phyloP scores from a whole-genome alignment of 2,797 vertebrate species.

The Micropoecilia bifurca region DNA sequence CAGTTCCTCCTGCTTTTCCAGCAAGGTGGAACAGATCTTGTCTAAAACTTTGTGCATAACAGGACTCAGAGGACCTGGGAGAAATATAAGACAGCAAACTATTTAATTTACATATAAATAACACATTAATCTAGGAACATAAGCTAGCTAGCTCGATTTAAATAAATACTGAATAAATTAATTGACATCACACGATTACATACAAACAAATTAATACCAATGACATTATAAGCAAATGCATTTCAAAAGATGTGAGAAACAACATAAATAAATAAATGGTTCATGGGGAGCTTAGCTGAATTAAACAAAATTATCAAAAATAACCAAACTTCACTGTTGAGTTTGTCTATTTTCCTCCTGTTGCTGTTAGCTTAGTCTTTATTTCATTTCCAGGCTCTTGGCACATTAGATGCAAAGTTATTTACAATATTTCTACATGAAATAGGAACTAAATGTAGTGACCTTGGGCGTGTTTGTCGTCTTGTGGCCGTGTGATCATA shows the following conservation, averaged over 20 bases:
- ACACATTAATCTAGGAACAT: background rate
- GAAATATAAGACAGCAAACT: background rate
- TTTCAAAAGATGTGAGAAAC: too few relatives aligned
- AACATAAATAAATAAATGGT: too few relatives aligned
- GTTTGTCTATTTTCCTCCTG: too few relatives aligned
- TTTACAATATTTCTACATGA: background rate
- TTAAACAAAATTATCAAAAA: too few relatives aligned
- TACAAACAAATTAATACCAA: too few relatives aligned
- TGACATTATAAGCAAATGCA: too few relatives aligned
- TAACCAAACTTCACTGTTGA: too few relatives aligned
- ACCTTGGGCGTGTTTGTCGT: slow-evolving; percentile 54
- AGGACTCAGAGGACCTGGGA: slow-evolving; percentile 69
- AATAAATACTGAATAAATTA: background rate
- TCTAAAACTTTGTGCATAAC: slow-evolving; percentile 75
- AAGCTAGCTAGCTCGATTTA: background rate
- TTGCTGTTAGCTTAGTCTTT: background rate
- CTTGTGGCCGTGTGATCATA: slow-evolving; percentile 33
- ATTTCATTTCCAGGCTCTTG: background rate
- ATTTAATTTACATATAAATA: background rate
- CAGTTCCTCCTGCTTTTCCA: slow-evolving; percentile 85
- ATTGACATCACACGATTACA: too few relatives aligned
- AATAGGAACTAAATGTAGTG: background rate
- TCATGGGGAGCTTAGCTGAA: too few relatives aligned
- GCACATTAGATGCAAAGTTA: background rate
- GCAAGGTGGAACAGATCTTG: slow-evolving; percentile 80